Base-by-base conservation (phyloP, 2,888 invertebrate genomes). In the Pristionchus entomophagus region DNA sequence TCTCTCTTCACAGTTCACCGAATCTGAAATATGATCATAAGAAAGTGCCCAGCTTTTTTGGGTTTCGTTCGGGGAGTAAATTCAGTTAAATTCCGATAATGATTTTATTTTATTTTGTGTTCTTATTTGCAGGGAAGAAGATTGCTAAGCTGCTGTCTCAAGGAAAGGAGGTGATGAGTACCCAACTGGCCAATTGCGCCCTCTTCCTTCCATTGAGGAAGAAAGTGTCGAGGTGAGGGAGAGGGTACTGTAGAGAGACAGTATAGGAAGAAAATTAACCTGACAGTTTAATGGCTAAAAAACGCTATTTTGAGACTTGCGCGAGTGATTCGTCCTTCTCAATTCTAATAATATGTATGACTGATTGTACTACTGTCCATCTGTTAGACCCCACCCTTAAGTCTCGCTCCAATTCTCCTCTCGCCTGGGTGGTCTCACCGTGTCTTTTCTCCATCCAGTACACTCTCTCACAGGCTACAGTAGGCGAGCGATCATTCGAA, bases 201-300 rank as follows among this genome's bases (percentile, higher is more conserved):
- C 84, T 84, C 49, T 84, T 84, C 49, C 84, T 84, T 38, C 84
- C 84, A 0, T 26, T 84, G 38, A 81, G 81, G 59, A 81, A 59
- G 38, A 81, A 81, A 41, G 38, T 41, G 22, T 41, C 59, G 32
- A 81, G 56, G 81, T 81, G 35, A 35, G 62, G 26, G 26, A n/a
- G n/a, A n/a, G n/a, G n/a, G n/a, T n/a, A n/a, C n/a, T n/a, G n/a
- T 56, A 29, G 59, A 3, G 59, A 62, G 8, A 29, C 29, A 29
- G n/a, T n/a, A 29, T 62, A 62, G 59, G 59, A 29, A 29, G 59
- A 62, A 29, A 29, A n/a, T 59, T 59, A 10, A 26, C n/a, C 26
- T 22, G n/a, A n/a, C 56, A 59, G 8, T 59, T 26, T 59, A n/a
- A n/a, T n/a, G 49, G 45, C 45, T 45, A 14, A 45, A 14, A 49